Conservation (phyloP, 37 sponge, comb jelly and placozoan genomes). For the Dysidea cf. avara region DNA sequence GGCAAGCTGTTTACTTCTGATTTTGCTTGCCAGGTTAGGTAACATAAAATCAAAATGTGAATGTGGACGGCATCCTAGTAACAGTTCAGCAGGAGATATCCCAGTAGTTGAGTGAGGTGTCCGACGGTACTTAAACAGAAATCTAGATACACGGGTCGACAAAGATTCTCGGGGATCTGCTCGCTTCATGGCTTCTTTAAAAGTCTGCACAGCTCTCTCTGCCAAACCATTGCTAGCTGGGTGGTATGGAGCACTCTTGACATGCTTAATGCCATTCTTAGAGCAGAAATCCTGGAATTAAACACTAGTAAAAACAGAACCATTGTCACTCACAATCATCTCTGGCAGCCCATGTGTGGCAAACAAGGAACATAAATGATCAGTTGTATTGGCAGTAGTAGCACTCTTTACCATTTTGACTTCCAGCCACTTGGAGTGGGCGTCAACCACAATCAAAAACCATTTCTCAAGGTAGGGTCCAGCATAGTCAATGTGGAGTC, state of each 20-base stretch:
- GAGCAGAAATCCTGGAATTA: not conserved
- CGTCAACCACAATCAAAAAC: not conserved
- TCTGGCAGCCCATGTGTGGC: not conserved
- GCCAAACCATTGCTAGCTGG: not conserved
- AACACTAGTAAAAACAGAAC: not conserved
- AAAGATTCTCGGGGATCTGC: not conserved
- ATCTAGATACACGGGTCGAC: constrained; percentile 20
- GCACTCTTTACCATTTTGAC: not conserved
- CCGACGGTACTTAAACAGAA: constrained; percentile 28
- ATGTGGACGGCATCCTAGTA: constrained; percentile 27
- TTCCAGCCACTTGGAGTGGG: constrained; percentile 1
- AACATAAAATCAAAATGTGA: constrained; percentile 23
- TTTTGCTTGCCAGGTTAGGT: constrained; percentile 3
- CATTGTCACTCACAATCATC: not conserved
- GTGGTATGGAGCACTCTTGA: not conserved
- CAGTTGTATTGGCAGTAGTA: not conserved
- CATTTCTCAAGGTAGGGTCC: not conserved
- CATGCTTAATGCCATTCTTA: not conserved
- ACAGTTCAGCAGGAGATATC: constrained; percentile 12
- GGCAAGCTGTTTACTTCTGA: not conserved
- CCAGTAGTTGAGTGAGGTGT: constrained; percentile 44
- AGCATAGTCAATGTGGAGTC: too few species aligned
- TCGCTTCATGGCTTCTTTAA: constrained; percentile 20
- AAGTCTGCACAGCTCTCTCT: constrained; percentile 44
- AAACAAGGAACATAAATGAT: not conserved